phyloP scores from a whole-genome alignment of 2,113 vertebrate species.

The Lophura nycthemera region DNA sequence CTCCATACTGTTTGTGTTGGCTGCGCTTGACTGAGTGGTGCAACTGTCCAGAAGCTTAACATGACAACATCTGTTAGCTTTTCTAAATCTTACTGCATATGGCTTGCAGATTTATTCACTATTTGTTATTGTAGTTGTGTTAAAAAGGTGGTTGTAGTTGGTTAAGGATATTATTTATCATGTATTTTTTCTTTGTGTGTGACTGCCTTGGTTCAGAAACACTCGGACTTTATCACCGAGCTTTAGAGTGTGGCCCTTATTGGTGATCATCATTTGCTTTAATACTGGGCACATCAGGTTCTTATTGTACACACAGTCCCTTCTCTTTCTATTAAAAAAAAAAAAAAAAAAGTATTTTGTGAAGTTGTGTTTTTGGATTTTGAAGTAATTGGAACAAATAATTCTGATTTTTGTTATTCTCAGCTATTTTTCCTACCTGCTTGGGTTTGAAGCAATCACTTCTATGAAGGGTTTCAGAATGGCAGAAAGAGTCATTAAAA shows the following conservation, averaged over 20 bases:
- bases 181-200: neutral
- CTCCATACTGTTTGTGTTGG: neutral
- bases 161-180: neutral
- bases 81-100: neutral
- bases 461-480: neutral
- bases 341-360: neutral
- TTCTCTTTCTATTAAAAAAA: neutral
- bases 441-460: neutral
- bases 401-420: neutral
- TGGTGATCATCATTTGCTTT: neutral
- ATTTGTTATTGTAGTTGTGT: neutral
- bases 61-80: neutral
- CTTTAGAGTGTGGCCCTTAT: neutral
- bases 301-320: fast-evolving
- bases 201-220: neutral
- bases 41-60: neutral
- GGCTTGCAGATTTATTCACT: neutral
- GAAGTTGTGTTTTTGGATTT: neutral
- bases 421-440: neutral
- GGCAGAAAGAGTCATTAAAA: neutral
- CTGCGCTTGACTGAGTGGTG: neutral
- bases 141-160: neutral
- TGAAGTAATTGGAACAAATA: neutral
- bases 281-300: neutral
- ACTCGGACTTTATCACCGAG: neutral